Evolutionary conservation across 2,888 invertebrate species (phyloP).

Genomic region (Caenorhabditis panamensis): DNA sequence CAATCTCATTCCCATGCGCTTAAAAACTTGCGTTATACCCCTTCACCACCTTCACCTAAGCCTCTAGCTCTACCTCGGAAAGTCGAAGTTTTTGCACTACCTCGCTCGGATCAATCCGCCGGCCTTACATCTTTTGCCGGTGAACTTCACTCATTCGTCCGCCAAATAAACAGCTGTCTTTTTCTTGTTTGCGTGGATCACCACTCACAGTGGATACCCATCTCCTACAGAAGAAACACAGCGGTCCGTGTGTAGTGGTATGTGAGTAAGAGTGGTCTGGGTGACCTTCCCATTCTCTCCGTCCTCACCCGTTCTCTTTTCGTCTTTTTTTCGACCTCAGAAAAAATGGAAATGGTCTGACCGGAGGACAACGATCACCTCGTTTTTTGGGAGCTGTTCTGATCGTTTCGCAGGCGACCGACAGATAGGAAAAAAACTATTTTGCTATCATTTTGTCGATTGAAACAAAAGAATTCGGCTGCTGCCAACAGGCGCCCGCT

Average conservation of each 20-base stretch:
- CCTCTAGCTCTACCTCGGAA: neutral
- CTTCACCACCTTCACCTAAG: slow-evolving; percentile 8
- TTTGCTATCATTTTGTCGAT: neutral
- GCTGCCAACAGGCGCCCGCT: neutral
- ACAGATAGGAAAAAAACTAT: neutral
- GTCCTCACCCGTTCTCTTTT: neutral
- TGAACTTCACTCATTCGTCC: slow-evolving; percentile 6
- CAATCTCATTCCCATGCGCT: slow-evolving; percentile 45
- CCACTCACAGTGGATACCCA: slow-evolving; percentile 33
- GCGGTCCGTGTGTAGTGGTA: slow-evolving; percentile 3
- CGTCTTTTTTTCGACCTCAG: slow-evolving; percentile 1
- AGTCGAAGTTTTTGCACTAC: neutral
- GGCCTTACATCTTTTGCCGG: neutral
- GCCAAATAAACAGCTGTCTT: slow-evolving; percentile 33
- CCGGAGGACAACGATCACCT: too few species aligned
- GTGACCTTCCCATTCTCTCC: slow-evolving; percentile 27
- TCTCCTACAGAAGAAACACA: slow-evolving; percentile 34
- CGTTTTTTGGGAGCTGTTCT: too few species aligned
- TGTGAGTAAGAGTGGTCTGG: neutral
- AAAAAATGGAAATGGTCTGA: neutral
- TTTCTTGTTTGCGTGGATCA: slow-evolving; percentile 25
- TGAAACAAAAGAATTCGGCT: neutral
- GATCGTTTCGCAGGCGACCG: too few species aligned
- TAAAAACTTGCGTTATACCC: too few species aligned
- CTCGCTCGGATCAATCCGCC: neutral